These are phyloP conservation scores for Heliconius erato DNA, from an alignment of 2,888 invertebrate genomes.

Conservation along the genomic window DNA sequence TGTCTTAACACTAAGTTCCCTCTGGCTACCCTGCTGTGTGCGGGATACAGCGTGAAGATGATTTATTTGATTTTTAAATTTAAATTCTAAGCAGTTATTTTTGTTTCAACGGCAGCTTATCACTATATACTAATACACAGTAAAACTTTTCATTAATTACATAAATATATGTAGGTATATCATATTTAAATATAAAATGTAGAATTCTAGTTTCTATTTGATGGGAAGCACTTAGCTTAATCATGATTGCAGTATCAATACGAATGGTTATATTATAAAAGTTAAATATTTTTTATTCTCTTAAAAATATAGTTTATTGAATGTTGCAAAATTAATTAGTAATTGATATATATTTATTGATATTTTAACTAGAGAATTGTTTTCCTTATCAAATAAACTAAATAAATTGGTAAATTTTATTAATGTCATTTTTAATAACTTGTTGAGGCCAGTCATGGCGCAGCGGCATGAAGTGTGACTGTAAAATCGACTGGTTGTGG, in stretches of 20 bases:
- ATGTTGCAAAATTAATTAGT: background rate
- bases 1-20: too few relatives aligned
- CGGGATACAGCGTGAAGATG: too few relatives aligned
- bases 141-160: too few relatives aligned
- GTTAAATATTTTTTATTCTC: background rate
- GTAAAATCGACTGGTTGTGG: too few relatives aligned
- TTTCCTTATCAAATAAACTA: background rate
- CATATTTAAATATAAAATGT: background rate
- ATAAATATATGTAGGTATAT: background rate
- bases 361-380: background rate
- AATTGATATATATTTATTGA: background rate
- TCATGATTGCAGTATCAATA: slow-evolving; percentile 9
- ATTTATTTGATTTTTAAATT: too few relatives aligned
- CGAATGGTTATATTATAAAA: background rate
- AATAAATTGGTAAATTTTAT: background rate
- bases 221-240: slow-evolving; percentile 12
- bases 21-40: too few relatives aligned
- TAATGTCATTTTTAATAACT: background rate
- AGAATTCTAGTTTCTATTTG: slow-evolving; percentile 16
- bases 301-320: background rate
- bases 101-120: background rate
- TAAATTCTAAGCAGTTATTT: too few relatives aligned
- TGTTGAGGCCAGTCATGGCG: too few relatives aligned
- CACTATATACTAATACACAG: too few relatives aligned
- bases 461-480: too few relatives aligned